Evolutionary conservation across 2,888 invertebrate genomes (phyloP), one percentile per base, ranked within the genome.

Genomic region (Cheilosia vernalis): DNA sequence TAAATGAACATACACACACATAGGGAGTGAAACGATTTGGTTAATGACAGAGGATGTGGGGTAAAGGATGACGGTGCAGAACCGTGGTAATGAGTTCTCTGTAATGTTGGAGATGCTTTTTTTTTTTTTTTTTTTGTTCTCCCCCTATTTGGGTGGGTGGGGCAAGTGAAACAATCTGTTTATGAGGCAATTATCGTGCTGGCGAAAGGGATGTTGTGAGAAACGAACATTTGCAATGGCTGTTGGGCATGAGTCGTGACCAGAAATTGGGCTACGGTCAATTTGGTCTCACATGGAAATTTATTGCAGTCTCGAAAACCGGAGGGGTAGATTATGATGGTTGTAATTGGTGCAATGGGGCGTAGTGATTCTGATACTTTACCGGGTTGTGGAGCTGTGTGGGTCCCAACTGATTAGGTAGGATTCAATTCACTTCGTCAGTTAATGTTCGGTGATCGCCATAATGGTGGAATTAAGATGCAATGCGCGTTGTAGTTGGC

Each of bases 91-190:
- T 82, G 82, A 82, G 82, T 66, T 70, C 77, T 51, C 77, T 51
- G 63, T 76, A 76, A 81, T 74, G 76, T 76, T 69, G 40, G 63
- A 27, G 51, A 66, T 79, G 49, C 30, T 66, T 72, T 73, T 27
- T n/a, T 5, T 27, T 27, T 27, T 5, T 27, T 6, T n/a, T 70
- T 51, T 33, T 21, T 1, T 21, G 49, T n/a, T 64, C 37, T 30
- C 53, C 37, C 13, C 42, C 24, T 63, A n/a, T 27, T 30, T 40
- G 24, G n/a, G 24, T 5, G 17, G 37, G n/a, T 42, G 72, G 30
- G 27, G 33, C 19, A 77, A 83, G 78, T 58, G 63, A 79, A 79
- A 84, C 83, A 84, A 84, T 79, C 73, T 84, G 83, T 84, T 84
- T 84, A 83, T 83, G 83, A 44, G 63, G 83, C 58, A 83, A 83